These are phyloP conservation scores for Heliconius ismenius DNA, from an alignment of 2,888 invertebrate genomes.

Conservation along the genomic window DNA sequence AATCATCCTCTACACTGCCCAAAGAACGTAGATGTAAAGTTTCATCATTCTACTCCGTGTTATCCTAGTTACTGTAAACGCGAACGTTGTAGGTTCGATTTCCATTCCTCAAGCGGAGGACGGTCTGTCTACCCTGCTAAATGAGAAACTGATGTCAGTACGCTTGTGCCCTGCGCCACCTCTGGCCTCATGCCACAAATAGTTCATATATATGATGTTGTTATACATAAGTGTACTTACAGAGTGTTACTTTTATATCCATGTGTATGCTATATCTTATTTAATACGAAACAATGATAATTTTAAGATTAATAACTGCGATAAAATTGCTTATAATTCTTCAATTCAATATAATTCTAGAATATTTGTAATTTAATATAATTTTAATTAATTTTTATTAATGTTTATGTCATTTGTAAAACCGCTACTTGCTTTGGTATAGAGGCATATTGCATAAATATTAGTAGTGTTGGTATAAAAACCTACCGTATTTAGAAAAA, in stretches of 20 bases:
- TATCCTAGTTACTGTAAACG: no score
- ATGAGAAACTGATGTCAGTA: no score
- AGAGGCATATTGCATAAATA: no score
- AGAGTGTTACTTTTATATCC: neutral
- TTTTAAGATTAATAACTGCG: constrained; percentile 10
- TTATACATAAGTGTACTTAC: neutral
- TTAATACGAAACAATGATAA: neutral
- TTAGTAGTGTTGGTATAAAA: neutral
- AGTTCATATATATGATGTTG: neutral
- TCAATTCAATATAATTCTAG: no score
- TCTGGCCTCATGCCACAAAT: neutral
- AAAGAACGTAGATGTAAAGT: no score
- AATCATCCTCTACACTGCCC: no score
- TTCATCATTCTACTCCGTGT: no score
- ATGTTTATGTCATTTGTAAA: neutral
- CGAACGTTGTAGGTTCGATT: no score
- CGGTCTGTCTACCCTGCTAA: no score
- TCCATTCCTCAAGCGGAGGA: no score
- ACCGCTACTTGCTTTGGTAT: no score
- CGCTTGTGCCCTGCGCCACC: neutral
- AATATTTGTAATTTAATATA: neutral
- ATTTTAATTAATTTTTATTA: neutral
- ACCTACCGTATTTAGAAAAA: neutral
- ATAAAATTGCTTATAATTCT: constrained; percentile 1
- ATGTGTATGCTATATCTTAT: neutral